Conservation (phyloP, 1,140 invertebrate species). For the Drosophila biarmipes region DNA sequence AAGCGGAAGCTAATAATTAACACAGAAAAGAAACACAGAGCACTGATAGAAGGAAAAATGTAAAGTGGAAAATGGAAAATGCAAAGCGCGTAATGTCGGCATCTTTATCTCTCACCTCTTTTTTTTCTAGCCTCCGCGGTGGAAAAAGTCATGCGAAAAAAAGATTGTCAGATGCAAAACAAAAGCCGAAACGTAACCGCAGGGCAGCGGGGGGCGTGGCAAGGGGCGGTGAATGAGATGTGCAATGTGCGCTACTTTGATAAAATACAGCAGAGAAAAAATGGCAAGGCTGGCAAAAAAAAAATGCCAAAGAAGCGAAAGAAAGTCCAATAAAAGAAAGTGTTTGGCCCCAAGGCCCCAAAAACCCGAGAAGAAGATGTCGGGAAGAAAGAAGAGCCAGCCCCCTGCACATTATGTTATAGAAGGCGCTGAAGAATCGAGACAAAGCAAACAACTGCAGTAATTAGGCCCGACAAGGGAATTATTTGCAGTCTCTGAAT, state of each 20-base stretch:
- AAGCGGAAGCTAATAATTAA: conserved; percentile 77
- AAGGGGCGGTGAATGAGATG: conserved; percentile 25
- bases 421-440: conserved; percentile 24
- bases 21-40: conserved; percentile 45
- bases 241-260: conserved; percentile 60
- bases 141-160: conserved; percentile 63
- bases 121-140: neutral
- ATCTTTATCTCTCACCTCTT: conserved; percentile 51
- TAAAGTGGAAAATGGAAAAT: conserved; percentile 55
- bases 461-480: conserved; percentile 63
- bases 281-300: conserved; percentile 20
- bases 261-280: conserved; percentile 28
- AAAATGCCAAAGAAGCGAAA: conserved; percentile 44
- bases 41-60: conserved; percentile 41
- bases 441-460: conserved; percentile 57
- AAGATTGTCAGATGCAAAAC: conserved; percentile 60
- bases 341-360: conserved; percentile 71
- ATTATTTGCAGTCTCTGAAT: conserved; percentile 40
- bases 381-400: conserved; percentile 1
- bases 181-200: conserved; percentile 64
- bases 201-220: conserved; percentile 25
- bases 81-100: conserved; percentile 68
- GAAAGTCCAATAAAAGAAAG: conserved; percentile 77
- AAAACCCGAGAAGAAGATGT: conserved; percentile 34
- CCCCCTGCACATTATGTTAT: conserved; percentile 57